Conservation (phyloP, 2,888 invertebrate species). For the Phlogophora meticulosa region DNA sequence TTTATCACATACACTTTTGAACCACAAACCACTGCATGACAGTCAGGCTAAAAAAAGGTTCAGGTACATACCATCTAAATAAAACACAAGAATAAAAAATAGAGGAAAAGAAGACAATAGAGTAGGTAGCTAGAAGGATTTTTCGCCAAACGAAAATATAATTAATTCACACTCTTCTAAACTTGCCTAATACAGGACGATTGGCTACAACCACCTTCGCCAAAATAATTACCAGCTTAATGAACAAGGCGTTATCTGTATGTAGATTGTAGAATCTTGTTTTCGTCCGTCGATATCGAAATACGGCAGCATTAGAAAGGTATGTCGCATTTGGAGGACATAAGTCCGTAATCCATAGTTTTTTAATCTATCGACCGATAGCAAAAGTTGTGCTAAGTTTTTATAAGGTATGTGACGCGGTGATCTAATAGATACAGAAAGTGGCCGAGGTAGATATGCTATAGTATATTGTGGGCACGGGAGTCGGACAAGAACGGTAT, state of each 20-base stretch:
- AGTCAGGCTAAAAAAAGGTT: too few relatives aligned
- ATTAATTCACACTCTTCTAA: conserved; percentile 23
- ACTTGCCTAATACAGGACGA: conserved; percentile 15
- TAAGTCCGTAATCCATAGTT: conserved; percentile 65
- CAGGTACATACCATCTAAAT: too few relatives aligned
- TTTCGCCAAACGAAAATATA: conserved; percentile 1
- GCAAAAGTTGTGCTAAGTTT: conserved; percentile 64
- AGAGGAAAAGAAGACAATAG: too few relatives aligned
- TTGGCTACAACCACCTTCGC: conserved; percentile 44
- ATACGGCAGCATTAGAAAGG: conserved; percentile 74
- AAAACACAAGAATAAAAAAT: too few relatives aligned
- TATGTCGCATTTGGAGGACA: conserved; percentile 71
- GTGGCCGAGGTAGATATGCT: conserved; percentile 71
- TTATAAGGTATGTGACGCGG: conserved; percentile 64
- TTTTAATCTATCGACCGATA: conserved; percentile 65
- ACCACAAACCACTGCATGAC: too few relatives aligned
- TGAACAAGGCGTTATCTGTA: conserved; percentile 74
- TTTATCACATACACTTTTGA: too few relatives aligned
- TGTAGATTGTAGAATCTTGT: conserved; percentile 70
- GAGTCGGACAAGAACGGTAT: conserved; percentile 84
- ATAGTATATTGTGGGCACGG: conserved; percentile 81
- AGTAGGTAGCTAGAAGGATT: too few relatives aligned
- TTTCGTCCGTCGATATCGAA: conserved; percentile 69
- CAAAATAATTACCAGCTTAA: conserved; percentile 74
- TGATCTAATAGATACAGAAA: conserved; percentile 78